Conservation (phyloP, 2,797 vertebrate species). For the Vireo griseus region DNA sequence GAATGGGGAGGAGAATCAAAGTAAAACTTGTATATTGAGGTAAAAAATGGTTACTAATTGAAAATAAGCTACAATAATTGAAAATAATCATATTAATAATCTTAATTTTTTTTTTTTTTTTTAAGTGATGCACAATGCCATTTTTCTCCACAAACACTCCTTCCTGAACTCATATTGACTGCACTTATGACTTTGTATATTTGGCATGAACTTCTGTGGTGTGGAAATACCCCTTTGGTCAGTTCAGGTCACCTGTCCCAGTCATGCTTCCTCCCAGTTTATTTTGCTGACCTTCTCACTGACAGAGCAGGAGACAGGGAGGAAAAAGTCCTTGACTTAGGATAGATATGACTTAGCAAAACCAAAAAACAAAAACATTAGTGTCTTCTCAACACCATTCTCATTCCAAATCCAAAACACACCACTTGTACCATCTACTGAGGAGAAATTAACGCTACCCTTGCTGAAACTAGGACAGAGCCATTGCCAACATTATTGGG, state of each 20-base stretch:
- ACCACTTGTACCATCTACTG: not conserved
- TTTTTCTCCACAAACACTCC: not conserved
- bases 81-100: not conserved
- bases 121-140: not conserved
- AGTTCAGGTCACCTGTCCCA: not conserved
- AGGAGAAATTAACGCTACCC: not conserved
- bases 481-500: not conserved
- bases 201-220: not conserved
- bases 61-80: not conserved
- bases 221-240: not conserved
- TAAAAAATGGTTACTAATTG: not conserved
- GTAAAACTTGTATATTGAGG: not conserved
- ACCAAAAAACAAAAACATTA: not conserved
- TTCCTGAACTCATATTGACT: not conserved
- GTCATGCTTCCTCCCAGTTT: not conserved
- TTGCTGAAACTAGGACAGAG: not conserved
- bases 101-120: not conserved
- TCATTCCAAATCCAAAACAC: not conserved
- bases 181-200: not conserved
- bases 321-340: not conserved
- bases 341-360: not conserved
- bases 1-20: not conserved
- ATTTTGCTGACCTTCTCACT: not conserved
- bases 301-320: not conserved
- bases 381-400: not conserved